These are phyloP conservation scores for Eurypyga helias DNA, from an alignment of 2,113 vertebrate genomes.

Conservation along the genomic window DNA sequence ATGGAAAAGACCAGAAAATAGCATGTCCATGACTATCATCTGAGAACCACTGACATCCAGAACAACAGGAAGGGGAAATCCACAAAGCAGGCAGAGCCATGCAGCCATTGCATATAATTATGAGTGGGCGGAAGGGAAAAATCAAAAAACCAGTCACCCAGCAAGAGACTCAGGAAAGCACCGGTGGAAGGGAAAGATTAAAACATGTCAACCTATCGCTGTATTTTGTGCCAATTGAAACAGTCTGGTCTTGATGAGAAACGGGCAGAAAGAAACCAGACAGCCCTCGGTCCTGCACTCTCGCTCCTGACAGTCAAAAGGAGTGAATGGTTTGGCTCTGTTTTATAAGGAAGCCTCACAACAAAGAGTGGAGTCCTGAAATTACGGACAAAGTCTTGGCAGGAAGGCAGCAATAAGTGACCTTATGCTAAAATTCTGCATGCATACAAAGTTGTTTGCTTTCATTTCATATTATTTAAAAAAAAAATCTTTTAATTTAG, in stretches of 20 bases:
- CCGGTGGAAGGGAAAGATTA: conserved; percentile 8
- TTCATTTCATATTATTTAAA: neutral
- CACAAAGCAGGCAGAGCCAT: conserved; percentile 37
- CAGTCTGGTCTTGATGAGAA: conserved; percentile 41
- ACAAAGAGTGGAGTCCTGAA: conserved; percentile 27
- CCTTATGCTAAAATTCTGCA: conserved; percentile 24
- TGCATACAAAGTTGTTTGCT: neutral
- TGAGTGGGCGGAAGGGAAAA: conserved; percentile 28
- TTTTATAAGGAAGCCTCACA: conserved; percentile 31
- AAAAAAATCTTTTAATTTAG: neutral
- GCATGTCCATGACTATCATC: neutral
- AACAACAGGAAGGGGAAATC: conserved; percentile 57
- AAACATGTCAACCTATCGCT: neutral
- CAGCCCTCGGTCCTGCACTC: neutral
- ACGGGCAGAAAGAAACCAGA: conserved; percentile 1
- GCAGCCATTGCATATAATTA: conserved; percentile 21
- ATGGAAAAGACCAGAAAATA: neutral
- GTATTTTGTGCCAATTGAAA: conserved; percentile 22
- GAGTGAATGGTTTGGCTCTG: neutral
- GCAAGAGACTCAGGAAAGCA: conserved; percentile 21
- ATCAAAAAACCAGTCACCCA: conserved; percentile 23
- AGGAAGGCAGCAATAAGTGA: neutral
- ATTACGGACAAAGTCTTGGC: neutral
- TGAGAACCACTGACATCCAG: neutral
- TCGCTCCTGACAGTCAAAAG: conserved; percentile 30